These are phyloP conservation scores for Danaus chrysippus DNA, from an alignment of 2,888 invertebrate genomes.

Conservation along the genomic window DNA sequence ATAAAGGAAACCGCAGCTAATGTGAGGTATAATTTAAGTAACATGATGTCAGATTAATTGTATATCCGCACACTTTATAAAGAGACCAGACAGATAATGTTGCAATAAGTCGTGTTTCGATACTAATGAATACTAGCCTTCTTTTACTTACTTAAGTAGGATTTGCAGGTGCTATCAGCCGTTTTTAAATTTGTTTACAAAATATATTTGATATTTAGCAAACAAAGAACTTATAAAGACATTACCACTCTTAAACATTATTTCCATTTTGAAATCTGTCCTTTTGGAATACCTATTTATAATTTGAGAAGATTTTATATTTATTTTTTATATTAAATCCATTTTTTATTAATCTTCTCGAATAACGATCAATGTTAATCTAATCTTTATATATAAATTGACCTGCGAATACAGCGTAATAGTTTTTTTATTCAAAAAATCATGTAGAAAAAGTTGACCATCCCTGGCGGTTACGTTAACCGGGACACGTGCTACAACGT, in stretches of 20 bases:
- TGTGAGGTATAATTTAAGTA: constrained; percentile 28
- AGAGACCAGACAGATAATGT: constrained; percentile 39
- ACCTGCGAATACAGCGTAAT: neutral
- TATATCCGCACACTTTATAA: constrained; percentile 20
- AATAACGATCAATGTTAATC: too few species aligned
- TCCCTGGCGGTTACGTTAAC: constrained; percentile 49
- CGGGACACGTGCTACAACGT: constrained; percentile 58
- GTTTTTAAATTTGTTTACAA: constrained; percentile 15
- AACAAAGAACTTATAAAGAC: too few species aligned
- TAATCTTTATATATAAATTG: neutral
- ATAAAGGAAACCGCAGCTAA: constrained; percentile 16
- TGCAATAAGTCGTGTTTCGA: constrained; percentile 52
- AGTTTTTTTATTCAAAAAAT: neutral
- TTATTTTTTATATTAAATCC: too few species aligned
- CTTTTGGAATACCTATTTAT: too few species aligned
- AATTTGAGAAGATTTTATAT: too few species aligned
- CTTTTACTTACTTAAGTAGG: constrained; percentile 30
- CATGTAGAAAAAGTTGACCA: constrained; percentile 31
- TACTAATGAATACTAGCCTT: constrained; percentile 45
- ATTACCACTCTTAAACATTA: too few species aligned
- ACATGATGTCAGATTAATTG: constrained; percentile 41
- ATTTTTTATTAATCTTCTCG: too few species aligned
- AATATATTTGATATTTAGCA: too few species aligned
- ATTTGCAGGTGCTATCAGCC: constrained; percentile 39
- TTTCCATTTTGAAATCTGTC: too few species aligned